A percentile compares a stretch with the other conserved stretches of the same genome.
Conservation (phyloP, 2,888 invertebrate species). For the Lasioglossum oenotherae region DNA sequence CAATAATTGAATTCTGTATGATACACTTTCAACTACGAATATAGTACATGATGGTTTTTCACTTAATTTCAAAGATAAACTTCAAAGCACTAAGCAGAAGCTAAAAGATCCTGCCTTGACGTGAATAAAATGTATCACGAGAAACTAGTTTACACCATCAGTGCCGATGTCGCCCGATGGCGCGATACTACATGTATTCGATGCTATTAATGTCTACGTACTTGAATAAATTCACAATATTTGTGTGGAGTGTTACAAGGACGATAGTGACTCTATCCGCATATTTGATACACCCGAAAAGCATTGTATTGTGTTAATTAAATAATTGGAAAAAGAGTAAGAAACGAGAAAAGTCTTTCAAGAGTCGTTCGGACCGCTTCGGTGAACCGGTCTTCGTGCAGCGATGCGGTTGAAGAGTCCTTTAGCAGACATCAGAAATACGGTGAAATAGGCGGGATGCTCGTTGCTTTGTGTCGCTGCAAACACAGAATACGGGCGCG, state of each 20-base stretch:
- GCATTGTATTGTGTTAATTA: neutral
- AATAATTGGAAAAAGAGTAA: neutral
- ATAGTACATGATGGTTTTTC: neutral
- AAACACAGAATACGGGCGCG: conserved; percentile 23
- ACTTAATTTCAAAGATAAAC: neutral
- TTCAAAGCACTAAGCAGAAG: neutral
- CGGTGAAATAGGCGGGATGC: neutral
- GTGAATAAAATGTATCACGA: neutral
- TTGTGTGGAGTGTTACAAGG: neutral
- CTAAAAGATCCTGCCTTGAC: neutral
- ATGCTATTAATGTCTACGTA: neutral
- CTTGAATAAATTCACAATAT: neutral
- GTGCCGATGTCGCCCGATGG: neutral
- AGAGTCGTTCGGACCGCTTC: neutral
- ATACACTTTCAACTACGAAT: neutral
- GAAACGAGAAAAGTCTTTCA: neutral
- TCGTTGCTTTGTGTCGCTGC: conserved; percentile 6
- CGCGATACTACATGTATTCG: neutral
- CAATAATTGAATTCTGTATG: neutral
- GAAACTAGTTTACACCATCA: neutral
- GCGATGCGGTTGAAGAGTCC: neutral
- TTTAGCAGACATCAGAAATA: conserved; percentile 9
- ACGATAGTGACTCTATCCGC: neutral
- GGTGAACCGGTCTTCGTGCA: neutral
- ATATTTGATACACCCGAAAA: neutral